Evolutionary conservation across 2,113 vertebrate genomes (phyloP).

Genomic region (Vidua macroura): DNA sequence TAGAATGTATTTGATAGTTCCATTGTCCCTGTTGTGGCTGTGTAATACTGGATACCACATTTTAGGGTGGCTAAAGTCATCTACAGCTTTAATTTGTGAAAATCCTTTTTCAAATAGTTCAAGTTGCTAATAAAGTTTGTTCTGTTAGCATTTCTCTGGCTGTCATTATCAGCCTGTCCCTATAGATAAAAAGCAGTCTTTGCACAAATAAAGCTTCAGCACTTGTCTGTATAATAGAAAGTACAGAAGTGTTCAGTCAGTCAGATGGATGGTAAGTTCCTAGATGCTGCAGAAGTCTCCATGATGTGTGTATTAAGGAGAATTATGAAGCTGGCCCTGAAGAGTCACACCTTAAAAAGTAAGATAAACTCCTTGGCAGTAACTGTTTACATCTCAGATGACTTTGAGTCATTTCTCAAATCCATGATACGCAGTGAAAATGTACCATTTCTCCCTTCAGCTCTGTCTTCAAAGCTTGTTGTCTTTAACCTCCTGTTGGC

Average conservation of each 20-base stretch:
- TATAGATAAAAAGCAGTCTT: slow-evolving; percentile 48
- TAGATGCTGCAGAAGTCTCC: slow-evolving; percentile 10
- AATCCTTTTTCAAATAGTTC: neutral
- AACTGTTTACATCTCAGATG: slow-evolving; percentile 36
- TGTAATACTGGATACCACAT: neutral
- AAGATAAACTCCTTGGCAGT: slow-evolving; percentile 31
- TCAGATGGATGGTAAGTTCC: neutral
- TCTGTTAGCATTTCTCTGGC: slow-evolving; percentile 30
- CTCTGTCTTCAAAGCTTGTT: slow-evolving; percentile 20
- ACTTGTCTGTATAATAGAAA: slow-evolving; percentile 18
- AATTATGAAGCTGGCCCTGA: slow-evolving; percentile 20
- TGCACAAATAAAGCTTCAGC: slow-evolving; percentile 59
- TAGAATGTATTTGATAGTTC: slow-evolving; percentile 48
- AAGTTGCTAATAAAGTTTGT: slow-evolving; percentile 24
- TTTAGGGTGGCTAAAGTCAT: slow-evolving; percentile 20
- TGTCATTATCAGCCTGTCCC: slow-evolving; percentile 19
- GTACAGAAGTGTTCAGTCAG: neutral
- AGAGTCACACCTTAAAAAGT: slow-evolving; percentile 5
- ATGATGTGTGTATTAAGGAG: neutral
- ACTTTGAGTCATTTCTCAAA: slow-evolving; percentile 12
- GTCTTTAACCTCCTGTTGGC: slow-evolving; percentile 34
- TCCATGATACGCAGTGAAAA: neutral
- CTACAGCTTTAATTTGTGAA: slow-evolving; percentile 25
- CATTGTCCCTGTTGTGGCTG: slow-evolving; percentile 41
- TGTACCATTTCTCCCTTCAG: slow-evolving; percentile 13